Base-by-base conservation (phyloP, 2,797 vertebrate genomes). In the Huso huso region DNA sequence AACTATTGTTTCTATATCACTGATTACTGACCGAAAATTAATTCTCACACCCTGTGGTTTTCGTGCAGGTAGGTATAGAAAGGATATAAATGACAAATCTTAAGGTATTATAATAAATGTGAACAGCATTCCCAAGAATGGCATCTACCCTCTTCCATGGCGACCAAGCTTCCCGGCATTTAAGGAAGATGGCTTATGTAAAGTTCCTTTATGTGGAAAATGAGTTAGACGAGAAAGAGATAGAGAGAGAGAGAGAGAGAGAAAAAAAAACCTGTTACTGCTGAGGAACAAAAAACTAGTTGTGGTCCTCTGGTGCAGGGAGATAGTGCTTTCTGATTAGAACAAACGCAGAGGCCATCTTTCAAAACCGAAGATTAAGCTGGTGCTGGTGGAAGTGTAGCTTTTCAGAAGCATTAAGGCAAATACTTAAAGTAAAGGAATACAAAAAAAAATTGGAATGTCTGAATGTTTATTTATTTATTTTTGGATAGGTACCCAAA, bases 321-420 rank as follows among this genome's bases (percentile, higher is more conserved):
- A 76, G 74, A 80, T 75, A 73, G 68, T 67, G 64, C 74, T 73
- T 75, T 71, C 75, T 78, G 65, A 74, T 73, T 75, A 75, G 69
- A 81, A 81, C 77, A 79, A 82, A 78, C 74, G 76, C 66, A 62
- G 62, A 68, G 65, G 65, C 72, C 74, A 76, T 79, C 73, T 77
- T 71, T 71, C 74, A 72, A 75, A 73, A 69, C 73, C 74, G 63
- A 62, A 82, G 77, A 84, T 84, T 79, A 82, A 76, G 71, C 65
- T 58, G 63, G 72, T 80, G 74, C 76, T 81, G 74, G 69, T 75
- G 72, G 76, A 77, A 15, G 50, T 65, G 66, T 72, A 74, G 76
- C 74, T 78, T 75, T 73, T 68, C 71, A 77, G 52, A 65, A 51
- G 69, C 61, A 23, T 73, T 73, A 72, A 73, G 66, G 75, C 50